Percentiles rank a stretch among this genome's conserved stretches.
Evolutionary conservation across 1,140 invertebrate genomes (phyloP).

Genomic region (Drosophila sproati): DNA sequence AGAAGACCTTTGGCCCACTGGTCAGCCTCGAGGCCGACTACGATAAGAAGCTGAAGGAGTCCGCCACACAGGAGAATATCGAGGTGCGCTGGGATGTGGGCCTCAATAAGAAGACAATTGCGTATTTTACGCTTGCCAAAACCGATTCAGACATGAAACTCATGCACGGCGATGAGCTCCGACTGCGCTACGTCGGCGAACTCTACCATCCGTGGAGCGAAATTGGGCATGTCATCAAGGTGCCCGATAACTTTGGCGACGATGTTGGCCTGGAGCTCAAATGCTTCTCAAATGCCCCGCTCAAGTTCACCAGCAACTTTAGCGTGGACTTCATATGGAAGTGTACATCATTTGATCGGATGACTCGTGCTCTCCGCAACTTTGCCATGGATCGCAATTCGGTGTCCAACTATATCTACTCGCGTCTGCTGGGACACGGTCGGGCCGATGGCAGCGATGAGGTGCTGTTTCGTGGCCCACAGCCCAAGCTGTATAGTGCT

Average conservation of each 20-base stretch:
- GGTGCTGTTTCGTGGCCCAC: slow-evolving; percentile 92
- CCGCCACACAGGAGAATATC: slow-evolving; percentile 99
- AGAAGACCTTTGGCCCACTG: slow-evolving; percentile 98
- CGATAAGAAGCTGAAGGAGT: slow-evolving; percentile 98
- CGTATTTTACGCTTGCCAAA: slow-evolving; percentile 98
- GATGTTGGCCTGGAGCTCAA: slow-evolving; percentile 99
- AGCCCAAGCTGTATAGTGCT: slow-evolving; percentile 98
- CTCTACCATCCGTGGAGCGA: slow-evolving; percentile 97
- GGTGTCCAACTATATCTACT: slow-evolving; percentile 99
- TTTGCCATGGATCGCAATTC: slow-evolving; percentile 98
- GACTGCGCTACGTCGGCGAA: slow-evolving; percentile 97
- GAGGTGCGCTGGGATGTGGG: slow-evolving; percentile 99
- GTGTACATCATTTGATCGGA: slow-evolving; percentile 99
- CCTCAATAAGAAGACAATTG: slow-evolving; percentile 98
- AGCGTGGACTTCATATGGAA: slow-evolving; percentile 99
- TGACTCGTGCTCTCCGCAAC: slow-evolving; percentile 97
- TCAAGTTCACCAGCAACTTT: slow-evolving; percentile 97
- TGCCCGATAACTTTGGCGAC: slow-evolving; percentile 99
- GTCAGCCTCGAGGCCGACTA: slow-evolving; percentile 99
- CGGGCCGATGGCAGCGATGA: slow-evolving; percentile 96
- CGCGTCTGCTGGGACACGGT: slow-evolving; percentile 95
- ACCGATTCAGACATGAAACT: slow-evolving; percentile 99
- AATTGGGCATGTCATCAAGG: slow-evolving; percentile 98
- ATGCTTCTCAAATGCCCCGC: slow-evolving; percentile 94
- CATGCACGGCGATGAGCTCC: slow-evolving; percentile 99